Evolutionary conservation across 2,888 invertebrate genomes (phyloP), one percentile per base, ranked within the genome.

Genomic region (Dynastes hyllus): DNA sequence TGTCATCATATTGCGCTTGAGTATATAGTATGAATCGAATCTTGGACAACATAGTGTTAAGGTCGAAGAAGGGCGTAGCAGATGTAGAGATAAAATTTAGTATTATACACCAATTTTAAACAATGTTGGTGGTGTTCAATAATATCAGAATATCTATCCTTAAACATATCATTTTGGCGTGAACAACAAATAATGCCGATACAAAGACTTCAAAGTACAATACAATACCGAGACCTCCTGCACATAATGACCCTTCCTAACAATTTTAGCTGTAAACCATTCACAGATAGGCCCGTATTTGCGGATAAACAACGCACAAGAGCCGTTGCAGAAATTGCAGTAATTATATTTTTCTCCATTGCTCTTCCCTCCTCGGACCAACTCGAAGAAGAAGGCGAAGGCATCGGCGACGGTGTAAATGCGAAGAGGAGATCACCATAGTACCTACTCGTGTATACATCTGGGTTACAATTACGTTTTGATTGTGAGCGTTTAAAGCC

Each of bases 381-480:
- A 8, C 27, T 29, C 8, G n/a, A 55, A 13, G 70, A n/a, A 53
- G 32, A 32, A 53, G 55, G 29, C 16, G 45, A 50, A 37, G 32
- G 32, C 55, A 58, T 71, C 9, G 32, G 37, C 16, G 32, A n/a
- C 32, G 40, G 45, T 16, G 55, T 1, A 45, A 37, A 37, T 6
- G 55, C 55, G 55, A n/a, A 53, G 6, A 53, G 53, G 55, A 27
- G 22, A 22, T 11, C 8, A 45, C 66, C 8, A 1, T 45, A 6
- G 22, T 50, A 22, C 40, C 5, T 66, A 69, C 16, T 16, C 16
- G 8, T 22, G 11, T 16, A 9, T 71, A 29, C 66, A 75, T 75
- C 55, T 75, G 67, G 78, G 78, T 78, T 78, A 67, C 75, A 78
- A 78, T 78, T 78, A 75, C 78, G 51, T 66, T 63, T 65, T 32